phyloP scores from a whole-genome alignment of 2,797 vertebrate genomes.

The Vespertilio murinus region DNA sequence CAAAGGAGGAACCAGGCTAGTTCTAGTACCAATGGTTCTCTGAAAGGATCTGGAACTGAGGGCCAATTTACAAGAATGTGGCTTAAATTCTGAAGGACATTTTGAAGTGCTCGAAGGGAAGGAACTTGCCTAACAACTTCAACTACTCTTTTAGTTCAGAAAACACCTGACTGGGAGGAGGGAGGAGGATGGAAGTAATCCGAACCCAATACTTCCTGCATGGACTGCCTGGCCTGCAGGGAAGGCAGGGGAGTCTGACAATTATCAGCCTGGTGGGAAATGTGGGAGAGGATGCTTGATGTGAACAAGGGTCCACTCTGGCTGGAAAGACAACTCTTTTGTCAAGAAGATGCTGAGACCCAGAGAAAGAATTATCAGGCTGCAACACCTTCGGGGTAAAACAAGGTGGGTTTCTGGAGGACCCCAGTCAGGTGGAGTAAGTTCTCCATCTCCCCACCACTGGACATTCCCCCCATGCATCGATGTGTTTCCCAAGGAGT shows the following conservation, averaged over 20 bases:
- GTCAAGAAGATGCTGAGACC: neutral
- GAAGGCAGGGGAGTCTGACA: neutral
- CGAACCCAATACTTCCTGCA: neutral
- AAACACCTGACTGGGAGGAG: neutral
- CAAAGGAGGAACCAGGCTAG: neutral
- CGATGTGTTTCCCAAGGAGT: neutral
- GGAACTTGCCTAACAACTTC: neutral
- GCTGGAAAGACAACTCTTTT: neutral
- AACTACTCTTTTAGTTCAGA: neutral
- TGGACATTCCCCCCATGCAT: too few species aligned
- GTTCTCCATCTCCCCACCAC: neutral
- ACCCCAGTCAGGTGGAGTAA: neutral
- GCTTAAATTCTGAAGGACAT: neutral
- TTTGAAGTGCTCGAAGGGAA: neutral
- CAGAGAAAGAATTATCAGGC: constrained; percentile 12
- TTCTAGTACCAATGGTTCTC: neutral
- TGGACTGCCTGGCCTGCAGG: accelerated
- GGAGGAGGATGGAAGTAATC: neutral
- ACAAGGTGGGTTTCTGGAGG: neutral
- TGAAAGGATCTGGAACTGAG: neutral
- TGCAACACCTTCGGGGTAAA: neutral
- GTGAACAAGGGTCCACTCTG: neutral
- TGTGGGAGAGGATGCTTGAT: neutral
- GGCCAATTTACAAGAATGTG: neutral
- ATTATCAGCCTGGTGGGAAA: neutral